Evolutionary conservation across 2,113 vertebrate genomes (phyloP).

Genomic region (Heloderma charlesbogerti): DNA sequence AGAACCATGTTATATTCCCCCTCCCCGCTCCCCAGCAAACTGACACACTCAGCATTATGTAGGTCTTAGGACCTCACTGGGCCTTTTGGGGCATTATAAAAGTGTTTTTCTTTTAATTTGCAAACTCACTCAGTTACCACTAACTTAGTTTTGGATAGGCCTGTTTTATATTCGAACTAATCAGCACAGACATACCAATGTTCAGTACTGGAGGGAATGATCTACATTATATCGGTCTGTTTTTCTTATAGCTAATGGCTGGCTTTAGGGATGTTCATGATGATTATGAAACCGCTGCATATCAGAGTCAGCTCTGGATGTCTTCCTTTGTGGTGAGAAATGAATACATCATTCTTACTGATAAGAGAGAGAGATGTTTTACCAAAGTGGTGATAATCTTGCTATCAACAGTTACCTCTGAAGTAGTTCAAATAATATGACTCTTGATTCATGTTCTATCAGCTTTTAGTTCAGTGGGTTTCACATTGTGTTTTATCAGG

Average conservation of each 20-base stretch:
- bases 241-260: background rate
- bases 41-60: background rate
- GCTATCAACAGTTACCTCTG: background rate
- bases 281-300: fast-evolving
- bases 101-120: background rate
- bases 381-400: background rate
- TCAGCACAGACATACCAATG: no score
- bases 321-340: conserved; percentile 23
- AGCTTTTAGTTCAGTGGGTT: background rate
- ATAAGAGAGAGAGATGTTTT: background rate
- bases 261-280: fast-evolving
- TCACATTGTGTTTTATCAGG: background rate
- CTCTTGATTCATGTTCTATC: no score
- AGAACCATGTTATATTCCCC: no score
- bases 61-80: background rate
- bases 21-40: no score
- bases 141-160: background rate
- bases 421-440: background rate
- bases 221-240: background rate
- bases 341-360: background rate
- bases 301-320: background rate
- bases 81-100: background rate
- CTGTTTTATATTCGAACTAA: background rate
- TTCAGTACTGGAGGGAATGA: background rate
- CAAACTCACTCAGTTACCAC: background rate